phyloP scores from a whole-genome alignment of 2,888 invertebrate genomes.

The Epistrophe grossulariae region DNA sequence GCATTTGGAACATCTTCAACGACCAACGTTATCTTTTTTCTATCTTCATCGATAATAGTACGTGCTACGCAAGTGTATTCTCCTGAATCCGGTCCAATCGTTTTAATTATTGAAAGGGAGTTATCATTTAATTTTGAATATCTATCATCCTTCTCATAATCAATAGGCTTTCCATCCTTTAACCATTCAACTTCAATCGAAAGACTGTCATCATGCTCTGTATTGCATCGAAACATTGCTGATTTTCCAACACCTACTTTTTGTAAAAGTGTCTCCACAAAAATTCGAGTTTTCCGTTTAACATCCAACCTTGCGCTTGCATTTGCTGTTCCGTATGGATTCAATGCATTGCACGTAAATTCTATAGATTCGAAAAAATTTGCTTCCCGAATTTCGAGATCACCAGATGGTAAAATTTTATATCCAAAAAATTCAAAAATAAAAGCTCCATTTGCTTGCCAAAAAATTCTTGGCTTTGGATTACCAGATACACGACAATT shows the following conservation, averaged over 20 bases:
- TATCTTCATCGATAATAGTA: conserved; percentile 94
- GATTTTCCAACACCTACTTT: conserved; percentile 95
- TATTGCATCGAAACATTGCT: conserved; percentile 97
- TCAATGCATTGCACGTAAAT: conserved; percentile 95
- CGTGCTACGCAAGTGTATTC: conserved; percentile 96
- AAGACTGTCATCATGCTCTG: conserved; percentile 93
- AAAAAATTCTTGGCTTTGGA: conserved; percentile 94
- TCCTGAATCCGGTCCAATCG: conserved; percentile 97
- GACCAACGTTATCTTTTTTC: conserved; percentile 93
- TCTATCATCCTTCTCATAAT: conserved; percentile 93
- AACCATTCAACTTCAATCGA: conserved; percentile 93
- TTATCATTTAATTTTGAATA: conserved; percentile 94
- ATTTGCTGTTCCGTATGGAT: conserved; percentile 93
- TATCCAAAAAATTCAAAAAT: conserved; percentile 93
- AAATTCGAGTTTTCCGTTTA: conserved; percentile 94
- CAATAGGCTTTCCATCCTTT: conserved; percentile 93
- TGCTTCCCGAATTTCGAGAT: conserved; percentile 92
- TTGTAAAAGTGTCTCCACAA: conserved; percentile 94
- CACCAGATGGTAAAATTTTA: conserved; percentile 90
- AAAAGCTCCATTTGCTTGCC: conserved; percentile 90
- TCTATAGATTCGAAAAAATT: conserved; percentile 95
- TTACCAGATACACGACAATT: conserved; percentile 95
- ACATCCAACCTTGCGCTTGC: conserved; percentile 93
- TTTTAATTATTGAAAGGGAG: conserved; percentile 96
- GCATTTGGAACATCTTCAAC: conserved; percentile 98